phyloP scores from a whole-genome alignment of 2,797 vertebrate species.

The Tadarida brasiliensis region DNA sequence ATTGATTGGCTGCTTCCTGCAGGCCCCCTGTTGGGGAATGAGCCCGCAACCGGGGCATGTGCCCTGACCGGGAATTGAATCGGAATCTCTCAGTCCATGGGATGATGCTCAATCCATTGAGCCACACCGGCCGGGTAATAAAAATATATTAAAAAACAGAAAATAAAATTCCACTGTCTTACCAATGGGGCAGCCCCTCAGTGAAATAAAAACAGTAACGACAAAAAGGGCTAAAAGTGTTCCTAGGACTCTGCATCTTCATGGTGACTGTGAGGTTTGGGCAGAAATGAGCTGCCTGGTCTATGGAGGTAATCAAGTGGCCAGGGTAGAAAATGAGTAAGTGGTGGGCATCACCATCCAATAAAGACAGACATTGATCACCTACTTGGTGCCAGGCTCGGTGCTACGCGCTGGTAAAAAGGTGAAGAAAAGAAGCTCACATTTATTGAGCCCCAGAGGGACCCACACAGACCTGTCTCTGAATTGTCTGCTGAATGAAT shows the following conservation, averaged over 20 bases:
- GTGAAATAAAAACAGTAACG: neutral
- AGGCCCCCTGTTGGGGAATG: too few relatives aligned
- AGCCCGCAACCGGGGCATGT: too few relatives aligned
- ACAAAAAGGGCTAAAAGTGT: neutral
- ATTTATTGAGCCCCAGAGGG: neutral
- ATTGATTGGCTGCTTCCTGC: too few relatives aligned
- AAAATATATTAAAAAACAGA: too few relatives aligned
- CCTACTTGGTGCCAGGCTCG: neutral
- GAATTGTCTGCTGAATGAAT: neutral
- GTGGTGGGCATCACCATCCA: neutral
- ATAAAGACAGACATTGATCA: too few relatives aligned
- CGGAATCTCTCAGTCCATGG: too few relatives aligned
- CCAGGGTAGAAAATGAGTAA: neutral
- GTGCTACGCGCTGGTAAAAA: neutral
- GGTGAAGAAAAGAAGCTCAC: neutral
- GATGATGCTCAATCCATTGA: too few relatives aligned
- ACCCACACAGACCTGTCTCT: rapidly evolving
- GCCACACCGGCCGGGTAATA: too few relatives aligned
- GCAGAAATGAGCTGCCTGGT: neutral
- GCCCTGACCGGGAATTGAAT: too few relatives aligned
- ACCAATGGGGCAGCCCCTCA: neutral
- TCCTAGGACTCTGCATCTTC: neutral
- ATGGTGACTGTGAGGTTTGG: rapidly evolving
- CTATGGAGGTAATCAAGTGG: neutral
- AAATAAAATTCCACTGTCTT: neutral